Conservation (phyloP, 2,797 vertebrate species). For the Gymnothorax javanicus region DNA sequence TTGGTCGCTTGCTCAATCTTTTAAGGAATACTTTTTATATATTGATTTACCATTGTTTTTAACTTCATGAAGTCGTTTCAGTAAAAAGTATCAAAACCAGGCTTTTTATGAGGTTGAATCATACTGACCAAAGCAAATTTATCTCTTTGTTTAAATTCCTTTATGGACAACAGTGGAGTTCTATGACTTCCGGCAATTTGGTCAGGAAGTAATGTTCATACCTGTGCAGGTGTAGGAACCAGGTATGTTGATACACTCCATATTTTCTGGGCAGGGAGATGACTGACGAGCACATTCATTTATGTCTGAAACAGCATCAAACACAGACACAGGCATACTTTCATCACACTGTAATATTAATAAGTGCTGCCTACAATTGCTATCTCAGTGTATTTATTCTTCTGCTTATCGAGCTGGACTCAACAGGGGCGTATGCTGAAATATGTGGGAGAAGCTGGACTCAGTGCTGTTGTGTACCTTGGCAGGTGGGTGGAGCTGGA, state of each 20-base stretch:
- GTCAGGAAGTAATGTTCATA: conserved; percentile 39
- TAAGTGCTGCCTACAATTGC: not conserved
- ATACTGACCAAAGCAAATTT: too few relatives aligned
- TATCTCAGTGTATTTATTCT: not conserved
- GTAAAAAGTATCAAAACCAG: too few relatives aligned
- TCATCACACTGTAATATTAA: not conserved
- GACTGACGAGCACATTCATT: conserved; percentile 68
- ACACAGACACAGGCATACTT: not conserved
- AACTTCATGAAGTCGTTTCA: too few relatives aligned
- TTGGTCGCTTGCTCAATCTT: too few relatives aligned
- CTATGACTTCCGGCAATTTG: too few relatives aligned
- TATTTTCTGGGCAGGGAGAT: conserved; percentile 60
- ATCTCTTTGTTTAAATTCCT: too few relatives aligned
- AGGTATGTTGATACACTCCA: conserved; percentile 67
- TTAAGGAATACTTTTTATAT: too few relatives aligned
- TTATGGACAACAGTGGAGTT: too few relatives aligned
- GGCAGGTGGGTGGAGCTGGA: conserved; percentile 68
- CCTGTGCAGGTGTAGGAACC: conserved; percentile 75
- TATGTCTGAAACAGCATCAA: conserved; percentile 60
- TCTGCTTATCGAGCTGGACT: not conserved
- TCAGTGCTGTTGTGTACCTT: conserved; percentile 56
- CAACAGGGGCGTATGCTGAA: not conserved
- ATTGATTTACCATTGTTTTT: too few relatives aligned
- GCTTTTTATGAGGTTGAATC: too few relatives aligned
- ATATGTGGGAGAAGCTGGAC: not conserved